A percentile compares a stretch with the other conserved stretches of the same genome.
Evolutionary conservation across 2,113 vertebrate species (phyloP).

Genomic region (Sebastes schlegelii): DNA sequence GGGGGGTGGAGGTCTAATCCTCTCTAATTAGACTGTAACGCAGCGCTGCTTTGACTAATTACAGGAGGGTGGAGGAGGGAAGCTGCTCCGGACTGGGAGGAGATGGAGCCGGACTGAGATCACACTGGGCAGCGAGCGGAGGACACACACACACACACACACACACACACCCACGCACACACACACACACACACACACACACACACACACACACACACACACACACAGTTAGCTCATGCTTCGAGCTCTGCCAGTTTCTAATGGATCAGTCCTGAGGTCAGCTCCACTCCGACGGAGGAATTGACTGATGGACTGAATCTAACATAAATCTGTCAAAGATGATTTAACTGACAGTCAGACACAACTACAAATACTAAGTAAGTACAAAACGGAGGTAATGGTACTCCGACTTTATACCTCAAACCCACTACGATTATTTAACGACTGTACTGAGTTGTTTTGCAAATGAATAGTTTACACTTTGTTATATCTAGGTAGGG

Average conservation of each 20-base stretch:
- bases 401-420: background rate
- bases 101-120: slow-evolving; percentile 48
- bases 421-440: background rate
- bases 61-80: background rate
- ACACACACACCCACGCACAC: slow-evolving; percentile 22
- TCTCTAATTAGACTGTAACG: slow-evolving; percentile 11
- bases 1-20: slow-evolving; percentile 9
- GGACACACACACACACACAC: slow-evolving; percentile 16
- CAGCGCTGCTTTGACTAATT: background rate
- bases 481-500: too few species aligned
- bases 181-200: slow-evolving; percentile 16
- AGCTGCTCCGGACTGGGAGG: slow-evolving; percentile 20
- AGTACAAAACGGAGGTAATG: background rate
- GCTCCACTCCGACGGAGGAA: background rate
- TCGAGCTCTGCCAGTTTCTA: slow-evolving; percentile 1
- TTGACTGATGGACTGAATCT: background rate
- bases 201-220: slow-evolving; percentile 6
- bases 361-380: background rate
- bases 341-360: background rate
- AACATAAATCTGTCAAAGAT: slow-evolving; percentile 2
- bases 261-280: slow-evolving; percentile 21
- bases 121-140: slow-evolving; percentile 59
- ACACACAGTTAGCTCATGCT: slow-evolving; percentile 28
- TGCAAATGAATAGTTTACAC: background rate
- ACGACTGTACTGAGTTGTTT: background rate